Base-by-base conservation (phyloP, 2,888 invertebrate species). In the Drosophila gaucha region DNA sequence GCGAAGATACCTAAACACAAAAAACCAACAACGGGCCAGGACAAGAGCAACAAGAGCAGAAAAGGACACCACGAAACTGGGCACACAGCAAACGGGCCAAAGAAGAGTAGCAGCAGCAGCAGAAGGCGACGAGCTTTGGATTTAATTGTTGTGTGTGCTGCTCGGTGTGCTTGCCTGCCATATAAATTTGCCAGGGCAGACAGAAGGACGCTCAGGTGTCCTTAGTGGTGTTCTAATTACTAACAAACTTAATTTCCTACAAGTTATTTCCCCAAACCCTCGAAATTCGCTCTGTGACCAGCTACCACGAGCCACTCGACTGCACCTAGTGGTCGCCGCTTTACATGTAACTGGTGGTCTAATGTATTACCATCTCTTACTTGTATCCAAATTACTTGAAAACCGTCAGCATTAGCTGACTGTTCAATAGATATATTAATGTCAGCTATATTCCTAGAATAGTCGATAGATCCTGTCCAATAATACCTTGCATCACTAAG, bases 151-250 rank as follows among this genome's bases (percentile, higher is more conserved):
- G 65, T 52, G 59, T 66, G 64, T 74, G 55, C 54, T 49, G 50
- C 62, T 57, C 41, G 35, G 20, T 33, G 20, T 56, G 31, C 62
- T 51, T 36, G 51, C n/a, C 77, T 67, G 64, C 39, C 66, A 74
- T 70, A 76, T 78, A 76, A 78, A 76, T 79, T 71, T 75, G 65
- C 57, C 54, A 36, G 65, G 59, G 36, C 49, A 36, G 39, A 36
- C 52, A 51, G 68, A 35, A 52, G 52, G 65, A 74, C 80, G 74
- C 84, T 85, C 88, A 85, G 84, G 84, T 85, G 84, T 85, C 77
- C 88, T 85, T 85, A 85, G 84, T 85, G 88, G 88, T 85, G 86
- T 86, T 85, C 84, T 85, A 85, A 85, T 85, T 88, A 88, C 84
- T 83, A 85, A 88, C 84, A 86, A 85, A 85, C 83, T 85, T 85